Evolutionary conservation across 2,113 vertebrate genomes (phyloP).

Genomic region (Vulpes ferrilata): DNA sequence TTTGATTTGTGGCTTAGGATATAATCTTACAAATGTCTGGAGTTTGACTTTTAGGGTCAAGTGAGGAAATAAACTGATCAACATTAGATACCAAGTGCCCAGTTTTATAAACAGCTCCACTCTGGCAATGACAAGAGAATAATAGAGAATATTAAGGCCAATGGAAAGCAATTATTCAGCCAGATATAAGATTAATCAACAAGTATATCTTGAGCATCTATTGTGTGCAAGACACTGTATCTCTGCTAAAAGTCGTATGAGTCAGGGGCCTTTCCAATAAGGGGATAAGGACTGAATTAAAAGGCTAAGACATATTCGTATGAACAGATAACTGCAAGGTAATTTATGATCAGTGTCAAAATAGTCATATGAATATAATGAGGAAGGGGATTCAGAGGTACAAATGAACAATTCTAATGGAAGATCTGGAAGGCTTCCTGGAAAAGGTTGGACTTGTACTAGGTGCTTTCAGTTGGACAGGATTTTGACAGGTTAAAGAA

Average conservation of each 20-base stretch:
- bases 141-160: conserved; percentile 3
- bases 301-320: neutral
- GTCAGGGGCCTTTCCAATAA: neutral
- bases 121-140: conserved; percentile 7
- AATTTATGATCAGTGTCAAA: neutral
- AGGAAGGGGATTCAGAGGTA: neutral
- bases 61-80: conserved; percentile 12
- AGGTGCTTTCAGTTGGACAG: neutral
- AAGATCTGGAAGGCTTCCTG: neutral
- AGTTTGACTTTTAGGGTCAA: conserved; percentile 3
- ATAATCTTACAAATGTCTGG: conserved; percentile 38
- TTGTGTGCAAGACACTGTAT: neutral
- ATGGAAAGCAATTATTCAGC: conserved; percentile 44
- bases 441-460: neutral
- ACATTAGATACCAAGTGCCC: neutral
- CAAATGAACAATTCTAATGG: conserved; percentile 17
- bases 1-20: conserved; percentile 1
- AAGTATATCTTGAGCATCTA: conserved; percentile 47
- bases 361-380: conserved; percentile 48
- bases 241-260: neutral
- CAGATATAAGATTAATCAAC: conserved; percentile 16
- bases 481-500: conserved; percentile 47
- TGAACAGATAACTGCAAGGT: conserved; percentile 11
- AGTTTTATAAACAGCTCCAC: neutral
- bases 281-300: conserved; percentile 23